A percentile compares a stretch with the other conserved stretches of the same genome.
Evolutionary conservation across 2,797 vertebrate genomes (phyloP).

Genomic region (Paratrypauchen microcephalus): DNA sequence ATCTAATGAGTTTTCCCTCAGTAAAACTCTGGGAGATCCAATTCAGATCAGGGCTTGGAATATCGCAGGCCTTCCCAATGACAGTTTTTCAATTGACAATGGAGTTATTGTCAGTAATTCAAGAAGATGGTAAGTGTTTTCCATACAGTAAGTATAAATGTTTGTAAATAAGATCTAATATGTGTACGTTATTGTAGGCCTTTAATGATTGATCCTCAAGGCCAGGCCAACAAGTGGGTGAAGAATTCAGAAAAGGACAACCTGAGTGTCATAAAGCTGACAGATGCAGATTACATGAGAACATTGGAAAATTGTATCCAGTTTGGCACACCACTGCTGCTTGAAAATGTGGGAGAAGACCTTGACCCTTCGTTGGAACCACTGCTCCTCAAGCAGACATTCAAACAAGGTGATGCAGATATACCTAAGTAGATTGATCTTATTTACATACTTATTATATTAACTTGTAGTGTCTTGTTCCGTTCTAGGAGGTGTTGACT

Average conservation of each 20-base stretch:
- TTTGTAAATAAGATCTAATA: not conserved
- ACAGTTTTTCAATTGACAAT: conserved; percentile 93
- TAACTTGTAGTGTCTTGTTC: conserved; percentile 13
- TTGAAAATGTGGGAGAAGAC: conserved; percentile 95
- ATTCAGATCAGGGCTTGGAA: conserved; percentile 96
- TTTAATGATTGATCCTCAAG: conserved; percentile 97
- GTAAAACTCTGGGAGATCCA: conserved; percentile 92
- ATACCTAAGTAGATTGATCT: not conserved
- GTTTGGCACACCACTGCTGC: conserved; percentile 89
- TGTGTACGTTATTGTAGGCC: conserved; percentile 80
- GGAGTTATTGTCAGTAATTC: conserved; percentile 95
- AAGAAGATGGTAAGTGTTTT: conserved; percentile 86
- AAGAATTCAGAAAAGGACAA: conserved; percentile 95
- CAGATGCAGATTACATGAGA: conserved; percentile 91
- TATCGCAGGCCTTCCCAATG: conserved; percentile 93
- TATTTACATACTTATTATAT: conserved; percentile 1
- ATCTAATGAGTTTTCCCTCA: conserved; percentile 90
- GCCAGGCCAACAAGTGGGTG: conserved; percentile 99
- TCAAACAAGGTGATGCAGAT: conserved; percentile 73
- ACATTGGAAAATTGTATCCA: conserved; percentile 95
- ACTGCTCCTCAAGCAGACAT: conserved; percentile 91
- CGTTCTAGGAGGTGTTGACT: conserved; percentile 86
- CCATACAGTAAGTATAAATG: not conserved
- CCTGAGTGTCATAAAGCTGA: conserved; percentile 90
- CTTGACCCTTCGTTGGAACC: conserved; percentile 94